phyloP scores from a whole-genome alignment of 2,113 vertebrate genomes.

The Phalacrocorax brasilianus region DNA sequence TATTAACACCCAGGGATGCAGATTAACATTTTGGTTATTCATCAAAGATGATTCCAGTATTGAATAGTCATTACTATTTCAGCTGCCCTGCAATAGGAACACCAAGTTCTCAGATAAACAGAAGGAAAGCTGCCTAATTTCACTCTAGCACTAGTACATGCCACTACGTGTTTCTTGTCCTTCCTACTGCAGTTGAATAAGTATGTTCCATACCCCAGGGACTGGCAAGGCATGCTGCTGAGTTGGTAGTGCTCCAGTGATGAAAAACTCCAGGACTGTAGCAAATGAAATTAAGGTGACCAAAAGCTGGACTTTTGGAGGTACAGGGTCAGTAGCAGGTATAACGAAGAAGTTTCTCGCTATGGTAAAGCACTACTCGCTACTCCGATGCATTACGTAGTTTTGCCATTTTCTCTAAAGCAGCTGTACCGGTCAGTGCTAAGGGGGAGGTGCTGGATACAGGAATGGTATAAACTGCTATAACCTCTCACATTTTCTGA shows the following conservation, averaged over 20 bases:
- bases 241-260: not conserved
- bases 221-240: not conserved
- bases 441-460: not conserved
- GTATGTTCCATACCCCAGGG: not conserved
- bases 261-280: not conserved
- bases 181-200: not conserved
- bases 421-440: not conserved
- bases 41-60: not conserved
- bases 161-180: not conserved
- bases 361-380: not conserved
- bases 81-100: not conserved
- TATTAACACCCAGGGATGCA: not conserved
- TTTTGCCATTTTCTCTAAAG: not conserved
- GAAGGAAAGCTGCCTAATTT: slow-evolving; percentile 1
- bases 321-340: not conserved
- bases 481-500: not conserved
- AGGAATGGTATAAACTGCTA: not conserved
- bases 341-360: not conserved
- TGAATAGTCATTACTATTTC: not conserved
- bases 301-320: not conserved
- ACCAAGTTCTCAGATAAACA: not conserved
- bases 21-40: not conserved
- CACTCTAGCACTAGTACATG: not conserved
- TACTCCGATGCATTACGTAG: fast-evolving
- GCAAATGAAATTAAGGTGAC: not conserved